Percentiles rank a stretch among this genome's conserved stretches.
phyloP scores from a whole-genome alignment of 2,797 vertebrate genomes.

The Gymnodraco acuticeps region DNA sequence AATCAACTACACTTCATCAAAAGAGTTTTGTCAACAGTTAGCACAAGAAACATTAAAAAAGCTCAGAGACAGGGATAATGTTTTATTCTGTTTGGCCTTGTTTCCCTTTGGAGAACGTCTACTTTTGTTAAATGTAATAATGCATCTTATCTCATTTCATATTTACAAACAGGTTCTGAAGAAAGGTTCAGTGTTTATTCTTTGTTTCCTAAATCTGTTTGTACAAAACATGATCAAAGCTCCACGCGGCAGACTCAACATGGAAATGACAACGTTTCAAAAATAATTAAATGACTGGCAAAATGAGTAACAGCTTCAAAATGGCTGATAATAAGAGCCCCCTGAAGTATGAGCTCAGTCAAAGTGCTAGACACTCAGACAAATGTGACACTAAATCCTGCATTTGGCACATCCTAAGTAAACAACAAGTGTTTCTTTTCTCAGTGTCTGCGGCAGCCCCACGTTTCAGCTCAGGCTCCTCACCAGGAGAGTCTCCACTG shows the following conservation, averaged over 20 bases:
- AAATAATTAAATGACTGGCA: constrained; percentile 73
- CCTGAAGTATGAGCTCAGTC: constrained; percentile 60
- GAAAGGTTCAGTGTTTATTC: constrained; percentile 44
- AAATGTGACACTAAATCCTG: constrained; percentile 79
- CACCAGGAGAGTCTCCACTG: constrained; percentile 18
- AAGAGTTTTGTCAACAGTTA: constrained; percentile 35
- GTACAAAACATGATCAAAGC: constrained; percentile 75
- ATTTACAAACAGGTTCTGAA: constrained; percentile 58
- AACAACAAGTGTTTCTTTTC: constrained; percentile 52
- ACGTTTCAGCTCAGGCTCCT: constrained; percentile 16
- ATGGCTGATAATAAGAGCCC: constrained; percentile 72
- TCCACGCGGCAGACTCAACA: constrained; percentile 27
- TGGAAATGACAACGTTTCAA: constrained; percentile 51
- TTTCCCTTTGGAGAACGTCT: constrained; percentile 25
- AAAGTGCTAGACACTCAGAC: constrained; percentile 72
- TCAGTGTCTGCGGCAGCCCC: constrained; percentile 15
- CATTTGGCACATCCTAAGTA: constrained; percentile 74
- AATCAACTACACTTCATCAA: constrained; percentile 39
- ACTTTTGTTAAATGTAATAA: constrained; percentile 52
- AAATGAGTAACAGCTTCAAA: constrained; percentile 72
- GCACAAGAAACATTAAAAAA: constrained; percentile 6
- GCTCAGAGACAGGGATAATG: constrained; percentile 16
- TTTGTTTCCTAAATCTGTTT: constrained; percentile 70
- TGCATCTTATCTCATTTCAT: constrained; percentile 62
- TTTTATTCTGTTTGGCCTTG: constrained; percentile 41